phyloP scores from a whole-genome alignment of 2,797 vertebrate genomes.

The Enteromius mattozi region DNA sequence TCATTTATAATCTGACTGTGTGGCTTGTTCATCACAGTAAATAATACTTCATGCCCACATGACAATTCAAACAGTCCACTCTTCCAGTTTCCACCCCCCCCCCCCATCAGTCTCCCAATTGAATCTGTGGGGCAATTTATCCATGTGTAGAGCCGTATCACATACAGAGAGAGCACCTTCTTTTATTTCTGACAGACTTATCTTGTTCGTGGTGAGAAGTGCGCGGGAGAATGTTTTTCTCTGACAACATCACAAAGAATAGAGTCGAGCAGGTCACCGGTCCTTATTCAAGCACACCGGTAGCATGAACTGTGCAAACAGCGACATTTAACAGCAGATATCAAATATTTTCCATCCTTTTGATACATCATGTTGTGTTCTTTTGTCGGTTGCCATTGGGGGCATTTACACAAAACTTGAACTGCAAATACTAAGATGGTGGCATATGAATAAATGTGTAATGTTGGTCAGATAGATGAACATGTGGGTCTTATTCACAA shows the following conservation, averaged over 20 bases:
- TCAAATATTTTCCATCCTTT: conserved; percentile 43
- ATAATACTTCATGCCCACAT: conserved; percentile 45
- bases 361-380: conserved; percentile 27
- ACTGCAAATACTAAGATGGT: not conserved
- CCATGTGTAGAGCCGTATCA: conserved; percentile 39
- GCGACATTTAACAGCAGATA: conserved; percentile 41
- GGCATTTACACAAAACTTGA: conserved; percentile 21
- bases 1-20: conserved; percentile 41
- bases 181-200: conserved; percentile 60
- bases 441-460: conserved; percentile 8
- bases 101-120: not conserved
- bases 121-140: conserved; percentile 48
- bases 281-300: conserved; percentile 30
- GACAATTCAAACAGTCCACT: conserved; percentile 31
- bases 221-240: conserved; percentile 48
- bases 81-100: conserved; percentile 30
- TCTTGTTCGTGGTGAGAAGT: conserved; percentile 48
- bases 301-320: conserved; percentile 46
- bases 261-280: conserved; percentile 49
- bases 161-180: conserved; percentile 34
- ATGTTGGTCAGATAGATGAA: not conserved
- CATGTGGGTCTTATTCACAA: not conserved
- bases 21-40: conserved; percentile 48
- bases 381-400: not conserved
- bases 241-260: conserved; percentile 51